Base-by-base conservation (phyloP, 2,888 invertebrate genomes). In the Phengaris arion region DNA sequence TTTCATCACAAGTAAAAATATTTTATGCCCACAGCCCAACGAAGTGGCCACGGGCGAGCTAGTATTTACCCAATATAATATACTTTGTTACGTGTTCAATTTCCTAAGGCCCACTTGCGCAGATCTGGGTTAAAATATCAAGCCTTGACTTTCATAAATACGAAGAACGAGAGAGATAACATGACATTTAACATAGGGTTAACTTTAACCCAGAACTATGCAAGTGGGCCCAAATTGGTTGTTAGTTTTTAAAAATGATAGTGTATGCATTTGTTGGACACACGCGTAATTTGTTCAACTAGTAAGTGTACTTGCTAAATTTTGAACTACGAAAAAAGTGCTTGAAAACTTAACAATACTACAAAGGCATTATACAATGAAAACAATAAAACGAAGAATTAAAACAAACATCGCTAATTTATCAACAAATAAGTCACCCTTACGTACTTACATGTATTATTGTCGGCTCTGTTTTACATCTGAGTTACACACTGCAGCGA, bases 371-470 rank as follows among this genome's bases (percentile, higher is more conserved):
- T 83, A 84, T 80, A 80, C 72, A 76, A 75, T 79, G 74, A 73
- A 77, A 77, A 76, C 76, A 77, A 80, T 80, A 84, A 87, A 83
- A 83, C 82, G 81, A 82, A 80, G 84, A 77, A 82, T 83, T 84
- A 83, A 87, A 87, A 89, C 83, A 85, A 79, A 82, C 81, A 83
- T 83, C 84, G 85, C 81, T 80, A 84, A 81, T 81, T 82, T 81
- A 87, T 86, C 80, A 81, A 81, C 83, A 86, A 88, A 87, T 84
- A 86, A 81, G 80, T 79, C 83, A 85, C 89, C 89, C 87, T 85
- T 82, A 78, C 79, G 81, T 87, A 84, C 22, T 22, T 22, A 22
- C 86, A 91, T 89, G 89, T 88, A 89, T 90, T 85, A 89, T 86
- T 85, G 87, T 89, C 86, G 84, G 82, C 82, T 83, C 80, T 68